These are phyloP conservation scores for Sialia sialis DNA, from an alignment of 2,113 vertebrate species.

Conservation along the genomic window DNA sequence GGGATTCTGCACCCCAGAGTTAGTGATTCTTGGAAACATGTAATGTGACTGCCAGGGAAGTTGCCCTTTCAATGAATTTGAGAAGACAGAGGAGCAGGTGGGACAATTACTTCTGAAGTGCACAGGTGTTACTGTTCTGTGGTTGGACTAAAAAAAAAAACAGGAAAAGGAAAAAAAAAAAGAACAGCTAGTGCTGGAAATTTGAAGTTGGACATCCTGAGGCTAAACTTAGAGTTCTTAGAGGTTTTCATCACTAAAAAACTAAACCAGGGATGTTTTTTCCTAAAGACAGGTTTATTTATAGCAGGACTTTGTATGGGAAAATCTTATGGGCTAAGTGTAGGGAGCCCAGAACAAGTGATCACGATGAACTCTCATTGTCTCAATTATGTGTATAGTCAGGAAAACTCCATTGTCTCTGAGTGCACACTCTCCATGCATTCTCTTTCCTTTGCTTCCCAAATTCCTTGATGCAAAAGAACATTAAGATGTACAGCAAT, in stretches of 20 bases:
- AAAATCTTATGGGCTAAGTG: rapidly evolving
- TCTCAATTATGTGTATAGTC: rapidly evolving
- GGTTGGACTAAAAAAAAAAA: too few species aligned
- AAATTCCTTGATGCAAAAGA: neutral
- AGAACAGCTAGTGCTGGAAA: neutral
- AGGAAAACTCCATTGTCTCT: neutral
- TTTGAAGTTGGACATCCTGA: neutral
- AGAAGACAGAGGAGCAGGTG: neutral
- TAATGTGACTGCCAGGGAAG: neutral
- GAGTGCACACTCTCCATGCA: rapidly evolving
- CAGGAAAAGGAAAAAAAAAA: neutral
- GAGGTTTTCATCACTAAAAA: neutral
- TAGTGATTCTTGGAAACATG: neutral
- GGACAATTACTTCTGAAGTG: neutral
- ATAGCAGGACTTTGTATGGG: neutral
- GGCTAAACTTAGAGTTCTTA: neutral
- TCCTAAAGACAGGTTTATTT: neutral
- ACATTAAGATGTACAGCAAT: neutral
- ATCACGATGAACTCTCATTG: neutral
- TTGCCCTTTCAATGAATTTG: neutral
- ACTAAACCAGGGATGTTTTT: neutral
- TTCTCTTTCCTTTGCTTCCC: neutral
- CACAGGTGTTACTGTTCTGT: neutral
- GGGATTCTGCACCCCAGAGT: too few species aligned
- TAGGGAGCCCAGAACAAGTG: neutral